These are phyloP conservation scores for Invenusta paracnida DNA, from an alignment of 2,888 invertebrate species.

Conservation along the genomic window DNA sequence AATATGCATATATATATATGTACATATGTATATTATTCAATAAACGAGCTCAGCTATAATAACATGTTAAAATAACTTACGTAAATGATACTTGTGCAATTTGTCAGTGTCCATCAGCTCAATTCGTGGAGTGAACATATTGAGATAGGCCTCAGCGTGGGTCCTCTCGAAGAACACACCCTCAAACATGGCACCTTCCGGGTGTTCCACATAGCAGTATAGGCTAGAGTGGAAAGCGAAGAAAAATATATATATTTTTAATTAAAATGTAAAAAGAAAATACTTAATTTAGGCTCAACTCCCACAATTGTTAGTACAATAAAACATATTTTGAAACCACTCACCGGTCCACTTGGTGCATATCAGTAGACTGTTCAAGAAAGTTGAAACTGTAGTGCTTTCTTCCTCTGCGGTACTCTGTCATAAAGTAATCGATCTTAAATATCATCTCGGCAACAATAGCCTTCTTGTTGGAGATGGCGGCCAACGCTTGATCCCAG, in stretches of 20 bases:
- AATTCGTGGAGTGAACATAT: constrained; percentile 49
- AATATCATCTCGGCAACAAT: constrained; percentile 51
- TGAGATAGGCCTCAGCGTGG: constrained; percentile 53
- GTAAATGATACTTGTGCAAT: background rate
- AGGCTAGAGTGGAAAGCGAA: background rate
- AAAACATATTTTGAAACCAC: no score
- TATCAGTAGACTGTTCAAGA: constrained; percentile 45
- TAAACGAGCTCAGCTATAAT: no score
- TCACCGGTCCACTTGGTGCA: constrained; percentile 47
- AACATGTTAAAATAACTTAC: constrained; percentile 1
- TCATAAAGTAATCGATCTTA: constrained; percentile 48
- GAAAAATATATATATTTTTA: background rate
- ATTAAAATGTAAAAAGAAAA: no score
- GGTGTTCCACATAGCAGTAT: constrained; percentile 51
- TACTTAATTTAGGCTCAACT: no score
- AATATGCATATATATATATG: no score
- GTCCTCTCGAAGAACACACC: constrained; percentile 52
- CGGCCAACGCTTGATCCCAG: constrained; percentile 51
- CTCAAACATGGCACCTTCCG: constrained; percentile 53
- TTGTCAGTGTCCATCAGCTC: constrained; percentile 33
- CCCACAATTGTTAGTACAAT: background rate
- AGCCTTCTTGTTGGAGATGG: constrained; percentile 50
- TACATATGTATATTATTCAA: no score
- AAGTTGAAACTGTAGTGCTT: constrained; percentile 54
- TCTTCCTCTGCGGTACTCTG: constrained; percentile 50